Evolutionary conservation across 2,113 vertebrate genomes (phyloP).

Genomic region (Cairina moschata): DNA sequence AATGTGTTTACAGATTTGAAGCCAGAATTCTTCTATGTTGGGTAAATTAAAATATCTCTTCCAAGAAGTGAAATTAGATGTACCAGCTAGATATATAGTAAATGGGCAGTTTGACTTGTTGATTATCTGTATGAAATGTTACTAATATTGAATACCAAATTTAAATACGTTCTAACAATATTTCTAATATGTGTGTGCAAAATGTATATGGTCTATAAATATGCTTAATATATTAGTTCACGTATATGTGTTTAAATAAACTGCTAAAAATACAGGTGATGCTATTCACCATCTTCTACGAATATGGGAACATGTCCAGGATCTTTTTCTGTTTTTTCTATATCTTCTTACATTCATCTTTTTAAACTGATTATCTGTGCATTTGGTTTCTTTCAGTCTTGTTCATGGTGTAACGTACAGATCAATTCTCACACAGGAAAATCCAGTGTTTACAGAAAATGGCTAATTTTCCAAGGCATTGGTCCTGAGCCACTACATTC

Average conservation of each 20-base stretch:
- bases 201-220: not conserved
- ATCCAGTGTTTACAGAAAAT: not conserved
- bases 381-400: not conserved
- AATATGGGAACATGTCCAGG: not conserved
- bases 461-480: not conserved
- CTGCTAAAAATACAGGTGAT: not conserved
- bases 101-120: not conserved
- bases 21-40: not conserved
- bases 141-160: not conserved
- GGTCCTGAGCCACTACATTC: not conserved
- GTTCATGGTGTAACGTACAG: not conserved
- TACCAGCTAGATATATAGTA: not conserved
- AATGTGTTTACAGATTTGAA: not conserved
- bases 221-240: not conserved
- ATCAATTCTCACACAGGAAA: not conserved
- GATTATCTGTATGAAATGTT: not conserved
- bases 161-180: not conserved
- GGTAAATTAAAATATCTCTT: not conserved
- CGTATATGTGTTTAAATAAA: not conserved
- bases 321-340: not conserved
- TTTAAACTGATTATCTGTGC: accelerated
- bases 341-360: not conserved
- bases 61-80: not conserved
- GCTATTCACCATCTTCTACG: not conserved
- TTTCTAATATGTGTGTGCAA: not conserved